phyloP scores from a whole-genome alignment of 2,113 vertebrate genomes.

The Xenopus laevis region DNA sequence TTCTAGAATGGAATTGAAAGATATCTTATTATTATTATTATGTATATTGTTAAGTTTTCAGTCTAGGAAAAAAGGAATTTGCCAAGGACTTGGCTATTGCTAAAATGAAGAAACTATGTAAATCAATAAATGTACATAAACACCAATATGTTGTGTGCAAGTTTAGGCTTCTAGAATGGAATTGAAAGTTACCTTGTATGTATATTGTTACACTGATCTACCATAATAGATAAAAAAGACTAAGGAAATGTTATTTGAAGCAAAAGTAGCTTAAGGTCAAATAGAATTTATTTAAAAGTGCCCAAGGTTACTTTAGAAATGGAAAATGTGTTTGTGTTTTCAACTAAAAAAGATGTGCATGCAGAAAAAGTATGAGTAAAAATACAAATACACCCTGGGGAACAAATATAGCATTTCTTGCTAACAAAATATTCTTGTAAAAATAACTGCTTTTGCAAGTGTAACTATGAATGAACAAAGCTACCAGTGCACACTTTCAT shows the following conservation, averaged over 20 bases:
- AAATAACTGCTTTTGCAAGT: background rate
- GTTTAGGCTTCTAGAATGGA: too few species aligned
- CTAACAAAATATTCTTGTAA: constrained; percentile 19
- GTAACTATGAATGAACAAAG: background rate
- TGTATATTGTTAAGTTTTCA: too few species aligned
- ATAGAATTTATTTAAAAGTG: constrained; percentile 32
- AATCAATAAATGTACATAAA: too few species aligned
- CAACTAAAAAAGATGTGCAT: constrained; percentile 10
- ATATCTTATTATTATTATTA: too few species aligned
- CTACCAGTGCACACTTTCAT: too few species aligned
- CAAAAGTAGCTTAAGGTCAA: constrained; percentile 30
- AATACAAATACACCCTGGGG: constrained; percentile 20
- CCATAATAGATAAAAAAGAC: background rate
- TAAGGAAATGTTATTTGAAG: constrained; percentile 5
- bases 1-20: too few species aligned
- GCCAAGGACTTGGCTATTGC: too few species aligned
- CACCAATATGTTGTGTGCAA: too few species aligned
- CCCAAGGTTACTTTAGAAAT: constrained; percentile 23
- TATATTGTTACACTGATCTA: too few species aligned
- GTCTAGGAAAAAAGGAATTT: too few species aligned
- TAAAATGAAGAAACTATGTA: too few species aligned
- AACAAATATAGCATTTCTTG: constrained; percentile 15
- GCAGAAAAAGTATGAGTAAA: constrained; percentile 4
- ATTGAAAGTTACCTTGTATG: too few species aligned
- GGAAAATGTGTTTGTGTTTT: constrained; percentile 9